These are phyloP conservation scores for Entomobrya proxima DNA, from an alignment of 2,888 invertebrate genomes.

Conservation along the genomic window DNA sequence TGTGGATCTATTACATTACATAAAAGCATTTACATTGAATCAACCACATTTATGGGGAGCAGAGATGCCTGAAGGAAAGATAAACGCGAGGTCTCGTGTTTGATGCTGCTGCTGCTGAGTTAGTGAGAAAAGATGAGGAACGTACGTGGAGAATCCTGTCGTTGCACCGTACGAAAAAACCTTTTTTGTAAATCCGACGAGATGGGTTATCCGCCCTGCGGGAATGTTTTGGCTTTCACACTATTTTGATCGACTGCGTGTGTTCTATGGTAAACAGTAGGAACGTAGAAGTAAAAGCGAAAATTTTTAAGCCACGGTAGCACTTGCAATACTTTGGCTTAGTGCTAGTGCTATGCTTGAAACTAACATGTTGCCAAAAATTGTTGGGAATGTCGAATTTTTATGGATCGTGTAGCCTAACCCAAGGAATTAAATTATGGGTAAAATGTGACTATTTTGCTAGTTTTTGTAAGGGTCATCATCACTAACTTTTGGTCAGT, in stretches of 20 bases:
- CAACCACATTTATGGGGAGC: neutral
- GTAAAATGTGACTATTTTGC: too few species aligned
- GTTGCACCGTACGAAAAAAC: neutral
- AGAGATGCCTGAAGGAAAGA: neutral
- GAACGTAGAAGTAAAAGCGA: neutral
- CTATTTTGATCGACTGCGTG: slow-evolving; percentile 33
- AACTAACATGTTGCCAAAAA: too few species aligned
- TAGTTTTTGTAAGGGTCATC: too few species aligned
- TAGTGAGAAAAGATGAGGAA: neutral
- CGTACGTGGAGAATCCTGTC: neutral
- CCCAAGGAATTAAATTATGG: too few species aligned
- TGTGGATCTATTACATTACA: slow-evolving; percentile 33
- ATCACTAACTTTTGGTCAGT: too few species aligned
- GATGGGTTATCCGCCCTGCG: slow-evolving; percentile 43
- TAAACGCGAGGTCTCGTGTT: neutral
- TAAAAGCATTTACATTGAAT: slow-evolving; percentile 41
- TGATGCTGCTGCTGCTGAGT: neutral
- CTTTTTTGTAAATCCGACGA: slow-evolving; percentile 35
- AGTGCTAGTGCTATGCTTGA: too few species aligned
- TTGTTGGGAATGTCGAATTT: too few species aligned
- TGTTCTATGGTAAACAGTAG: too few species aligned
- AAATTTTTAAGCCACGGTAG: too few species aligned
- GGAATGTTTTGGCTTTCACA: slow-evolving; percentile 55
- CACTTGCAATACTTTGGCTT: too few species aligned
- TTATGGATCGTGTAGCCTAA: too few species aligned